Percentiles rank a stretch among this genome's conserved stretches.
These are phyloP conservation scores for Acrossocheilus wenchowensis DNA, from an alignment of 2,797 vertebrate genomes.

Conservation along the genomic window DNA sequence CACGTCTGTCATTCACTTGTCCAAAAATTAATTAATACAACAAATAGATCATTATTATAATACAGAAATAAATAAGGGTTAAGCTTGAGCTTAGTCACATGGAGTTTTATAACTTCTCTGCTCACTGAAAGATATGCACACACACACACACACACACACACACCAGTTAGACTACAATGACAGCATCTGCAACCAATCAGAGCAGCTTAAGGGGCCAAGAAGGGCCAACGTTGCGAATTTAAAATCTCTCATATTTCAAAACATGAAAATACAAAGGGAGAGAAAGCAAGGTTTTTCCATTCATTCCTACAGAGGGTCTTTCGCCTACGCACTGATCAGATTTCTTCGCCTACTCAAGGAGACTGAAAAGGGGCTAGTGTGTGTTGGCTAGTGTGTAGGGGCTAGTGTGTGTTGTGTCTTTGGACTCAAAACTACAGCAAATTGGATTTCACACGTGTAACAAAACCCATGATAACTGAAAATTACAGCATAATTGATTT, in stretches of 20 bases:
- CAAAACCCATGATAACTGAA: background rate
- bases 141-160: slow-evolving; percentile 31
- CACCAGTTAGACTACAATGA: slow-evolving; percentile 64
- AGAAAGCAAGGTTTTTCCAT: slow-evolving; percentile 70
- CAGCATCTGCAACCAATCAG: slow-evolving; percentile 81
- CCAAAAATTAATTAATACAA: background rate
- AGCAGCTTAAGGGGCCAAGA: slow-evolving; percentile 70
- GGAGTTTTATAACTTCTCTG: slow-evolving; percentile 8
- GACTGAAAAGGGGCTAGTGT: slow-evolving; percentile 55
- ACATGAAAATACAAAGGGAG: slow-evolving; percentile 55
- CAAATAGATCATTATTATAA: background rate
- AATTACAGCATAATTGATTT: background rate
- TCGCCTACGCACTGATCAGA: slow-evolving; percentile 71
- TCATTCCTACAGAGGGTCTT: slow-evolving; percentile 68
- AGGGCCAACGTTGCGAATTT: slow-evolving; percentile 75
- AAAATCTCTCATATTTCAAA: slow-evolving; percentile 73
- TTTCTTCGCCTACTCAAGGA: slow-evolving; percentile 58
- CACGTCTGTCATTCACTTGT: background rate
- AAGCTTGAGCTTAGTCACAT: slow-evolving; percentile 16
- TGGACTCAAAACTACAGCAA: slow-evolving; percentile 7
- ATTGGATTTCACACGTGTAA: slow-evolving; percentile 15
- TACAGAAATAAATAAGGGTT: background rate
- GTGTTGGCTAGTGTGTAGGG: slow-evolving; percentile 24
- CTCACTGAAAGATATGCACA: slow-evolving; percentile 55
- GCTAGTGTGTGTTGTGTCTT: slow-evolving; percentile 11